Percentiles rank a stretch among this genome's conserved stretches.
These are phyloP conservation scores for Dreissena polymorpha DNA, from an alignment of 1,140 invertebrate species.

Conservation along the genomic window DNA sequence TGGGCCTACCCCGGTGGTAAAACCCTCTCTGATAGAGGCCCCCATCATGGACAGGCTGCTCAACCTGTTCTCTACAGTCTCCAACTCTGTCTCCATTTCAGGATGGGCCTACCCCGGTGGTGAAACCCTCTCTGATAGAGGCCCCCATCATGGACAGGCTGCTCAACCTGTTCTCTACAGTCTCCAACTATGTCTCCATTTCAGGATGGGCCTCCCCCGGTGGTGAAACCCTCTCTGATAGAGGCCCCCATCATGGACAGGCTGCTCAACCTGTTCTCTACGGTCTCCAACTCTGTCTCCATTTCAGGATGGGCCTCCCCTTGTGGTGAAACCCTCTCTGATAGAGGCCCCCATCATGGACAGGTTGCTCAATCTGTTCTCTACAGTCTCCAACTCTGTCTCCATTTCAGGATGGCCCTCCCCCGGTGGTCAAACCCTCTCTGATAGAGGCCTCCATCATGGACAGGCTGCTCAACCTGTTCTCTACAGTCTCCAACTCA, in stretches of 20 bases:
- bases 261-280: neutral
- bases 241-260: slow-evolving; percentile 23
- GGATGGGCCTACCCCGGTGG: slow-evolving; percentile 34
- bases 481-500: neutral
- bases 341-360: slow-evolving; percentile 23
- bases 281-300: neutral
- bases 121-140: slow-evolving; percentile 32
- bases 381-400: neutral
- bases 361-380: neutral
- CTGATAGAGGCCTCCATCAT: slow-evolving; percentile 21
- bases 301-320: slow-evolving; percentile 35
- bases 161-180: neutral
- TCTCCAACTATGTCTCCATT: slow-evolving; percentile 4
- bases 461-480: slow-evolving; percentile 8
- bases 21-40: slow-evolving; percentile 34
- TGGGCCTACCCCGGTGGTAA: slow-evolving; percentile 26
- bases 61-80: slow-evolving; percentile 12
- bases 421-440: slow-evolving; percentile 34
- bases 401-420: slow-evolving; percentile 38
- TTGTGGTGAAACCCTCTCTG: slow-evolving; percentile 34
- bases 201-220: slow-evolving; percentile 37
- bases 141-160: slow-evolving; percentile 11
- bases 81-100: slow-evolving; percentile 1
- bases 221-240: slow-evolving; percentile 31
- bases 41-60: neutral